Percentiles rank a stretch among this genome's conserved stretches.
These are phyloP conservation scores for Chrysaora quinquecirrha DNA, from an alignment of 30 jellyfish, hydroid and myxozoan genomes.

Conservation along the genomic window DNA sequence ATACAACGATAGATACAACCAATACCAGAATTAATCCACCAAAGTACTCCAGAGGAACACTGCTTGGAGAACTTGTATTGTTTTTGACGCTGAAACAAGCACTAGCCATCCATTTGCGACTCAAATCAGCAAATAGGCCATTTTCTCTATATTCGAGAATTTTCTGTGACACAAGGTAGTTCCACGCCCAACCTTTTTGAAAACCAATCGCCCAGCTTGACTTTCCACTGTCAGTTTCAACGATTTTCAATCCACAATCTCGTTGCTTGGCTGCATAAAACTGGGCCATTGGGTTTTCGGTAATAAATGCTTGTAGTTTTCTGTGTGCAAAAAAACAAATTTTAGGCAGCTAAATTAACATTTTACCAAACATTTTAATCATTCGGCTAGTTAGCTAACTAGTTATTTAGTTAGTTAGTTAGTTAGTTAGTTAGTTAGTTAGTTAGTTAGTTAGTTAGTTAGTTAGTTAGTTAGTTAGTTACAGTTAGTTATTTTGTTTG, in stretches of 20 bases:
- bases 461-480: too few species aligned
- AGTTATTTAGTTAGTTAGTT: too few species aligned
- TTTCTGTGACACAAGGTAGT: not conserved
- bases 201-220: constrained; percentile 1
- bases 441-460: too few species aligned
- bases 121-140: not conserved
- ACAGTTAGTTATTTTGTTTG: too few species aligned
- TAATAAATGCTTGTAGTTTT: not conserved
- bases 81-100: not conserved
- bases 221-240: not conserved
- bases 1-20: not conserved
- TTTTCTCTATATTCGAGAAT: constrained; percentile 24
- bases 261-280: not conserved
- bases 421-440: too few species aligned
- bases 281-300: not conserved
- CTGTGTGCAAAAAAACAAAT: not conserved
- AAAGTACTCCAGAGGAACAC: not conserved
- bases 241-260: not conserved
- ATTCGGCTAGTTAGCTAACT: too few species aligned
- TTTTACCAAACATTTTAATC: not conserved
- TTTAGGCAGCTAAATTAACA: not conserved
- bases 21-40: not conserved
- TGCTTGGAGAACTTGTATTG: not conserved
- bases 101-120: constrained; percentile 3
- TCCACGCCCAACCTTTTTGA: not conserved